phyloP scores from a whole-genome alignment of 2,888 invertebrate species.

The Ormia ochracea region DNA sequence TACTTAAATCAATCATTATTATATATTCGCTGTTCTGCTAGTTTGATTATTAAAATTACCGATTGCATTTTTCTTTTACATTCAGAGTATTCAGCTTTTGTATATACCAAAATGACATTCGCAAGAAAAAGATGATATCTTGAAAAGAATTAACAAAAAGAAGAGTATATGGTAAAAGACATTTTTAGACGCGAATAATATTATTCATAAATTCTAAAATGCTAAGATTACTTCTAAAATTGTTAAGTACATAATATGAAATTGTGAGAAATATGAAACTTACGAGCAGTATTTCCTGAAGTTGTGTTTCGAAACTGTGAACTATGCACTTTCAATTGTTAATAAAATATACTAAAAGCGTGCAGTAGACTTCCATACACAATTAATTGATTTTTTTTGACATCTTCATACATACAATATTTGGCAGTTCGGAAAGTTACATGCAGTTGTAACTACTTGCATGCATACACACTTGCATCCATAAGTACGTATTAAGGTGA shows the following conservation, averaged over 20 bases:
- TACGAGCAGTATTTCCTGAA: conserved; percentile 5
- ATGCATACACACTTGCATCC: neutral
- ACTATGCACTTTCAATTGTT: conserved; percentile 1
- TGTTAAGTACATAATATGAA: neutral
- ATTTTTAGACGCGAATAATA: conserved; percentile 48
- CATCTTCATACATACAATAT: conserved; percentile 40
- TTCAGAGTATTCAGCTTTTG: conserved; percentile 6
- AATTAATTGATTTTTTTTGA: conserved; percentile 60
- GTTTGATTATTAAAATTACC: neutral
- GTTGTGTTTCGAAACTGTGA: neutral
- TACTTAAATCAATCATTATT: too few relatives aligned
- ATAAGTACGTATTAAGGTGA: conserved; percentile 37
- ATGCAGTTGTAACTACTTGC: conserved; percentile 49
- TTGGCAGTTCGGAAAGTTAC: conserved; percentile 30
- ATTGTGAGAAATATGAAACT: conserved; percentile 25
- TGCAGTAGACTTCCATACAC: conserved; percentile 44
- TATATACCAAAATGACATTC: conserved; percentile 12
- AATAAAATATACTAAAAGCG: conserved; percentile 32
- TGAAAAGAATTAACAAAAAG: conserved; percentile 45
- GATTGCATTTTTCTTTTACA: neutral
- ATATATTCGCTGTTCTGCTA: neutral
- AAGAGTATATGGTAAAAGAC: conserved; percentile 18
- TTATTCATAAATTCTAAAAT: conserved; percentile 39
- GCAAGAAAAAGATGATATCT: conserved; percentile 22
- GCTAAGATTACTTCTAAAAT: neutral